A percentile compares a stretch with the other conserved stretches of the same genome.
phyloP scores from a whole-genome alignment of 1,140 invertebrate genomes.

The Drosophila navojoa region DNA sequence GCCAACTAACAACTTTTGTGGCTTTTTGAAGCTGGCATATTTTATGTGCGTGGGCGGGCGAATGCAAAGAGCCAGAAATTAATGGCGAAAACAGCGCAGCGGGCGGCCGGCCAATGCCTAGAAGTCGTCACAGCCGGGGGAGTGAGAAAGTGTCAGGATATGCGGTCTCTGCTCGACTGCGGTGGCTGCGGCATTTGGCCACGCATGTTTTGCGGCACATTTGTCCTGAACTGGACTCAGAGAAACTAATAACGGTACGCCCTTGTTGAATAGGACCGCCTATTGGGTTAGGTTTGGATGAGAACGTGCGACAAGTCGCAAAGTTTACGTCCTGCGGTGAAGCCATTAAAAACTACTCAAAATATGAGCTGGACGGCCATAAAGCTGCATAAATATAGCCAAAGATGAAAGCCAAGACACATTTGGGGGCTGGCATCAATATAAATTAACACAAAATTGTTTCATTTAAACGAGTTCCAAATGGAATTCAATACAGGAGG shows the following conservation, averaged over 20 bases:
- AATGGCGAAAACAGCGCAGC: conserved; percentile 29
- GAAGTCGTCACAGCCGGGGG: not conserved
- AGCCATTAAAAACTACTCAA: conserved; percentile 80
- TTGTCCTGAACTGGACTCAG: conserved; percentile 32
- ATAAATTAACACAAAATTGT: conserved; percentile 65
- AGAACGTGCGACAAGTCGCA: conserved; percentile 47
- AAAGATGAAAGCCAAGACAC: conserved; percentile 18
- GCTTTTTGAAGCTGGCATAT: conserved; percentile 37
- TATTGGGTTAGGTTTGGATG: conserved; percentile 14
- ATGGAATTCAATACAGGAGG: not conserved
- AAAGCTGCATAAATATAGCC: conserved; percentile 41
- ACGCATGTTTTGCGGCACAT: conserved; percentile 11
- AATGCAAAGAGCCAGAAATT: conserved; percentile 13
- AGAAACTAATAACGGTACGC: conserved; percentile 35
- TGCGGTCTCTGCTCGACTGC: conserved; percentile 10
- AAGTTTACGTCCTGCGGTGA: conserved; percentile 57
- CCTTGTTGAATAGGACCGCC: conserved; percentile 38
- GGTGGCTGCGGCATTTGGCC: conserved; percentile 4
- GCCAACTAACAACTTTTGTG: conserved; percentile 46
- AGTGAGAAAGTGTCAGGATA: conserved; percentile 10
- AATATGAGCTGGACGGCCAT: conserved; percentile 63
- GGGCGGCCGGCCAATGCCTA: conserved; percentile 3
- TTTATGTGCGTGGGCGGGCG: conserved; percentile 42
- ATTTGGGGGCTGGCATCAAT: conserved; percentile 10
- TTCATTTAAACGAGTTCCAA: conserved; percentile 28